Base-by-base conservation (phyloP, 1,140 invertebrate genomes). In the Caenorhabditis tropicalis region DNA sequence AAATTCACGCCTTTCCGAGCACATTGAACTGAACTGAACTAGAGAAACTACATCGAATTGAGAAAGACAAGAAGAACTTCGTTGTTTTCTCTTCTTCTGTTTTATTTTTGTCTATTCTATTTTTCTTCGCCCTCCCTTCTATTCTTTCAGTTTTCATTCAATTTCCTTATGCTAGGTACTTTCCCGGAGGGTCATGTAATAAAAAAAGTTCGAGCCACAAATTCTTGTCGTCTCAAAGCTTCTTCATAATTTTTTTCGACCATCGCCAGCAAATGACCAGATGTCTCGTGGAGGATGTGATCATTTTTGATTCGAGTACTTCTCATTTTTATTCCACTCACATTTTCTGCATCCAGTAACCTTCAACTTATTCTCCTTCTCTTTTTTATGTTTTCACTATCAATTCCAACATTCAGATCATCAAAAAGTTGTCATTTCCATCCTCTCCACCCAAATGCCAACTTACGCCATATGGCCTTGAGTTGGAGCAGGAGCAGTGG, bases 301-400 rank as follows among this genome's bases (percentile, higher is more conserved):
- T 74, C 65, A 74, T 74, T 74, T 43, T 74, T 31, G n/a, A 33
- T 24, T 74, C 65, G 43, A 2, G 36, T 74, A 74, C 65, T 74
- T 74, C 65, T 74, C 65, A 74, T 74, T 81, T 81, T 56, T 39
- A 53, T 81, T 56, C 79, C 24, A 53, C 48, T 56, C 51, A 53
- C 79, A 53, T 81, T 79, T 79, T 51, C 39, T 48, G 31, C 1
- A 6, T 43, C 31, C 31, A 36, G 19, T 39, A 39, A n/a, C 29
- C n/a, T 36, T 39, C 33, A 24, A 7, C 24, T 48, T 21, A 21
- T 19, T 21, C 12, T 21, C 1, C 24, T 27, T 46, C 29, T 33
- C 31, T n/a, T 48, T 79, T n/a, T 9, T 39, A 4, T 46, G 10
- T 21, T 29, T 46, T 31, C n/a, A 31, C 27, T 21, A 51, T 81